Evolutionary conservation across 2,113 vertebrate genomes (phyloP), one percentile per base, ranked within the genome.

Genomic region (Ceyx cyanopectus): DNA sequence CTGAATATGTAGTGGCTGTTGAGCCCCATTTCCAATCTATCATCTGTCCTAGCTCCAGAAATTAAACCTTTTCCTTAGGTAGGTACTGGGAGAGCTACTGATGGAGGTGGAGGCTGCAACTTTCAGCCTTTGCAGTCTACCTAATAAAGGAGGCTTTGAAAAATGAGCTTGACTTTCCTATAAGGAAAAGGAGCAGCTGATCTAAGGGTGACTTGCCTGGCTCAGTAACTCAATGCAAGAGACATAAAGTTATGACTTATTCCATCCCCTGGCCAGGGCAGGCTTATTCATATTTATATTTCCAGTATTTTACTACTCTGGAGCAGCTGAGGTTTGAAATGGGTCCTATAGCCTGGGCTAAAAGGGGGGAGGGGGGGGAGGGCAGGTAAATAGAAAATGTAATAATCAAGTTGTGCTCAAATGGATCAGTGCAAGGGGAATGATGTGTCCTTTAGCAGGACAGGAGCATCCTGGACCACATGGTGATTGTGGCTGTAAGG

Each of bases 1-100:
- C 57, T 51, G 9, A 62, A 26, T 10, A 7, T 0, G 1, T 11
- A 12, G 16, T 17, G 26, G 4, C 53, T 12, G 22, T 6, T 58
- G 26, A 73, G 6, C n/a, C 18, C 2, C 19, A 0, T 23, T 50
- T 41, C 26, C 34, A 46, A 41, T 1, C 30, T 27, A 1, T 34
- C 53, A 30, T 26, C 27, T 17, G 27, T 56, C 7, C 41, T 57
- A 11, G 32, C 79, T 65, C 34, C 27, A 61, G 48, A 50, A 76
- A 72, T 30, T 1, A 73, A 41, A 23, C 26, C 10, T 45, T 12
- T 56, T 67, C 34, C 15, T 27, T 40, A 16, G 26, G 22, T 8
- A 5, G 37, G 8, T 18, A 2, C 29, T 19, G 12, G 48, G 29
- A 51, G 37, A 81, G 43, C 27, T 67, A 63, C 69, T 67, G 16